These are phyloP conservation scores for Eospalax fontanierii DNA, from an alignment of 2,797 vertebrate genomes.

Conservation along the genomic window DNA sequence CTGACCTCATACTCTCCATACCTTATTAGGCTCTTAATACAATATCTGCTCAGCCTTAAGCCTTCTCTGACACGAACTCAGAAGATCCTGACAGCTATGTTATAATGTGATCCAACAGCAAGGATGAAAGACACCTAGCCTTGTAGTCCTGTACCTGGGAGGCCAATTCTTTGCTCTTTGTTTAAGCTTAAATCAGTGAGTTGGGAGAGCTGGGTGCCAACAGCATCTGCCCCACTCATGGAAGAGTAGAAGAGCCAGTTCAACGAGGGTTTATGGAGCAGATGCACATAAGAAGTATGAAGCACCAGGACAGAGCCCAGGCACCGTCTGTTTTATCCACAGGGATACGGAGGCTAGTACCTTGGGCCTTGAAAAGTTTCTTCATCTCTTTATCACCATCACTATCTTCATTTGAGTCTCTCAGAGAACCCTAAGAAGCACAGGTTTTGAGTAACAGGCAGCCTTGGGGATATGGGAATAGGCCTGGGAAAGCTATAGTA, in stretches of 20 bases:
- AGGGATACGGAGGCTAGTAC: rapidly evolving
- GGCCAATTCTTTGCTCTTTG: neutral
- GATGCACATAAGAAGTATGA: neutral
- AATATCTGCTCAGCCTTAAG: neutral
- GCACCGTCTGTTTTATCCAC: neutral
- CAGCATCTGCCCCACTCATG: neutral
- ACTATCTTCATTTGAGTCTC: neutral
- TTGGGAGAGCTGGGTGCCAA: neutral
- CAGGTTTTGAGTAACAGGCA: neutral
- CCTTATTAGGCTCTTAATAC: neutral
- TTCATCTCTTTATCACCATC: neutral
- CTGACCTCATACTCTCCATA: neutral
- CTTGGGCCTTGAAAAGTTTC: neutral
- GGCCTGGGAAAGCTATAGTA: neutral
- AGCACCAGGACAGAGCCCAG: neutral
- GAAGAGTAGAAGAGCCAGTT: neutral
- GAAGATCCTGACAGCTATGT: neutral
- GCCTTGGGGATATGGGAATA: neutral
- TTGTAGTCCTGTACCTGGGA: too few relatives aligned
- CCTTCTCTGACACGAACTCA: neutral
- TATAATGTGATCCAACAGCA: neutral
- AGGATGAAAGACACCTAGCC: neutral
- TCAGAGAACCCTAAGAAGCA: conserved; percentile 2
- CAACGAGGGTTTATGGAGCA: neutral
- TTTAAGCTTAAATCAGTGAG: neutral